Evolutionary conservation across 64 coral and sea anemone genomes (phyloP).

Genomic region (Porites australiensis): DNA sequence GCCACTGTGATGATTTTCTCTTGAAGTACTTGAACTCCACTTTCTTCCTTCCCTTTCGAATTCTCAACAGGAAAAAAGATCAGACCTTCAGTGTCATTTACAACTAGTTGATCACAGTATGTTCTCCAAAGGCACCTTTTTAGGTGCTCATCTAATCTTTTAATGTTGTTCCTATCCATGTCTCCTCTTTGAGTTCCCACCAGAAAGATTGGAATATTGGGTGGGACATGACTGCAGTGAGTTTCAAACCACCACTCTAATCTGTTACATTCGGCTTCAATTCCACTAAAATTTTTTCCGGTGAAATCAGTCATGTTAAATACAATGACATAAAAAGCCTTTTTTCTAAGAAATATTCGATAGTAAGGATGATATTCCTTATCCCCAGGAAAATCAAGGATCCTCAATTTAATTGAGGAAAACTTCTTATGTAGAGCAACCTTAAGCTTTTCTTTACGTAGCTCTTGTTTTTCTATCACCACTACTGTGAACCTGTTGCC

Average conservation of each 20-base stretch:
- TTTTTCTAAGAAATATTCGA: constrained; percentile 61
- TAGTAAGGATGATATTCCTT: constrained; percentile 77
- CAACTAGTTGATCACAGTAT: constrained; percentile 36
- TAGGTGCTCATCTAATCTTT: constrained; percentile 21
- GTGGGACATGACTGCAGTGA: constrained; percentile 49
- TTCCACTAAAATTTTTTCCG: constrained; percentile 16
- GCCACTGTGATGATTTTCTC: constrained; percentile 29
- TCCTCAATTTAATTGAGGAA: constrained; percentile 53
- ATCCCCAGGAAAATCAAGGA: constrained; percentile 80
- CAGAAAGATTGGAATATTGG: constrained; percentile 43
- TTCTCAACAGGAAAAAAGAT: constrained; percentile 77
- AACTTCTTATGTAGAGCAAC: constrained; percentile 20
- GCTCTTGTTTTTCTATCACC: constrained; percentile 28
- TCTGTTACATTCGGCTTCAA: neutral
- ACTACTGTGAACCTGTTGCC: neutral
- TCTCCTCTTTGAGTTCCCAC: constrained; percentile 75
- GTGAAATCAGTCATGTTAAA: constrained; percentile 54
- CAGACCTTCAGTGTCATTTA: constrained; percentile 26
- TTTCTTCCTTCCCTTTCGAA: constrained; percentile 27
- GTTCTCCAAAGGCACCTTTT: constrained; percentile 32
- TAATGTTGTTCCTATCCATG: neutral
- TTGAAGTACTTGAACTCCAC: constrained; percentile 44
- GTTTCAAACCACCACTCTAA: constrained; percentile 67
- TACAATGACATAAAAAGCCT: constrained; percentile 69
- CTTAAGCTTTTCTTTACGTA: constrained; percentile 2